Percentiles rank a stretch among this genome's conserved stretches.
Conservation (phyloP, 2,888 invertebrate species). For the Plagodis pulveraria region DNA sequence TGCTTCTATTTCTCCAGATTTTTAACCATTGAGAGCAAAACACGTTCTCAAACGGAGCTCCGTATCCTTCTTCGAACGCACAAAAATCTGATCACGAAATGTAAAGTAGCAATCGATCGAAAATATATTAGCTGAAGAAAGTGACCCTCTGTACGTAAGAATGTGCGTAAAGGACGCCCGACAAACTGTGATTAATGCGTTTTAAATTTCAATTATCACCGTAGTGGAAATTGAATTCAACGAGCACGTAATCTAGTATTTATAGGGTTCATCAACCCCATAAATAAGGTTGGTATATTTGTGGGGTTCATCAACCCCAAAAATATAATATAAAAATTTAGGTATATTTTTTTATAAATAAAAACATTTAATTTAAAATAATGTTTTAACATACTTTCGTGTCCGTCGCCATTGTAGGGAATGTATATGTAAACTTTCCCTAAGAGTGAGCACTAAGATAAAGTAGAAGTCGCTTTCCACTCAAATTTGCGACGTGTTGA, state of each 20-base stretch:
- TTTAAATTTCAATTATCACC: slow-evolving; percentile 22
- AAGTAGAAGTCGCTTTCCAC: no score
- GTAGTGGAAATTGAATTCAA: slow-evolving; percentile 19
- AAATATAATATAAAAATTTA: no score
- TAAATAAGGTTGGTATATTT: no score
- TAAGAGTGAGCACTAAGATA: no score
- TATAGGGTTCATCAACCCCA: no score
- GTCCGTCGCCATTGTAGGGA: no score
- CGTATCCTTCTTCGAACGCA: slow-evolving; percentile 27
- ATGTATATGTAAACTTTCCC: no score
- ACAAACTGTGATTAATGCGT: slow-evolving; percentile 31
- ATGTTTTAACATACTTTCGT: no score
- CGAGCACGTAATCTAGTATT: slow-evolving; percentile 2
- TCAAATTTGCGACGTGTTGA: no score
- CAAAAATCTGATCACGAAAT: slow-evolving; percentile 19
- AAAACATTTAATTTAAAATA: no score
- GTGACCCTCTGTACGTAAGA: slow-evolving; percentile 20
- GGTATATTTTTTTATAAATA: no score
- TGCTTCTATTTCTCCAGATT: slow-evolving; percentile 10
- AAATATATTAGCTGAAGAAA: slow-evolving; percentile 23
- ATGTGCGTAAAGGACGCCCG: slow-evolving; percentile 19
- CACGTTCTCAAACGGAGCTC: slow-evolving; percentile 12
- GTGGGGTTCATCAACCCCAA: no score
- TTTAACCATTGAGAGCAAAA: slow-evolving; percentile 12
- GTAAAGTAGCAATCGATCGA: slow-evolving; percentile 24